phyloP scores from a whole-genome alignment of 2,797 vertebrate species.

The Erethizon dorsatum region DNA sequence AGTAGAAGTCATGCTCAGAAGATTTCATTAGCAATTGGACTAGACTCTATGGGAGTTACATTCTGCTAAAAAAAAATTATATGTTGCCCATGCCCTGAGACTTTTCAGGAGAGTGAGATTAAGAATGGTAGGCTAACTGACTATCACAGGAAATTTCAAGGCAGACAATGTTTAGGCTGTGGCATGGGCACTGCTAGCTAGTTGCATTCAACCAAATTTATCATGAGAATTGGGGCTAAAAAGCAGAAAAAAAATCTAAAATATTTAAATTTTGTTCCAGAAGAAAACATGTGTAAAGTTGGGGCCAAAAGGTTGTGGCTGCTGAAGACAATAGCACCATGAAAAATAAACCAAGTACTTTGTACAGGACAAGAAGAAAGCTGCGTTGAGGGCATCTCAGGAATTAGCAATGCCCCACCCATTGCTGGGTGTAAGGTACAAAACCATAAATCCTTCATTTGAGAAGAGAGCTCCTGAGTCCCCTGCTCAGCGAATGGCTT shows the following conservation, averaged over 20 bases:
- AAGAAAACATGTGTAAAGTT: not conserved
- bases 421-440: not conserved
- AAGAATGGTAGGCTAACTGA: not conserved
- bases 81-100: not conserved
- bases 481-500: not conserved
- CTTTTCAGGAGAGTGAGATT: not conserved
- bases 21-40: not conserved
- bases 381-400: not conserved
- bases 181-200: not conserved
- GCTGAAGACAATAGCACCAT: no score
- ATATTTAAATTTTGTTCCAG: not conserved
- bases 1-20: not conserved
- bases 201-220: not conserved
- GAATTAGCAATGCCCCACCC: not conserved
- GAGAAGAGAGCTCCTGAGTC: not conserved
- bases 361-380: not conserved
- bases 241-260: not conserved
- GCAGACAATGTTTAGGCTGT: not conserved
- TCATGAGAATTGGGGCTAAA: not conserved
- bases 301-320: not conserved
- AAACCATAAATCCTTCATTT: not conserved
- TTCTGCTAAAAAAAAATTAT: not conserved
- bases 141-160: not conserved
- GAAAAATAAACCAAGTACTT: not conserved
- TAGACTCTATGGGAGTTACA: not conserved